Percentiles rank a stretch among this genome's conserved stretches.
These are phyloP conservation scores for Liodrosophila aerea DNA, from an alignment of 2,888 invertebrate species.

Conservation along the genomic window DNA sequence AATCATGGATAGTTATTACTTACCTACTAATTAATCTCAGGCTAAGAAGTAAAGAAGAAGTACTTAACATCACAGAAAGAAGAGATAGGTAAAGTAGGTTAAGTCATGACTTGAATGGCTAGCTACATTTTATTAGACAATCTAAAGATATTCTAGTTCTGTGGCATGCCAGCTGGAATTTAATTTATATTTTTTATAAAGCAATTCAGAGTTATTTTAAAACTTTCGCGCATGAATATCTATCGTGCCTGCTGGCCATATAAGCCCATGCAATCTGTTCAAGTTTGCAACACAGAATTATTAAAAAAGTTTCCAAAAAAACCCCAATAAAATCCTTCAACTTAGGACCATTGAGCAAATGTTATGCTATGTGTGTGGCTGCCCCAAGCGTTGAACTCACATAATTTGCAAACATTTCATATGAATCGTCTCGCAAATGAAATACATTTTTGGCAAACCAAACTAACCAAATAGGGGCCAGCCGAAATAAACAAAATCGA, in stretches of 20 bases:
- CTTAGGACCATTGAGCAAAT: slow-evolving; percentile 24
- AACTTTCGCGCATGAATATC: slow-evolving; percentile 19
- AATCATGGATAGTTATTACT: not conserved
- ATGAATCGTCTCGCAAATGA: slow-evolving; percentile 34
- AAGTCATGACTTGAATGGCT: too few relatives aligned
- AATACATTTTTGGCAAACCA: slow-evolving; percentile 46
- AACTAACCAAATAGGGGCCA: slow-evolving; percentile 63
- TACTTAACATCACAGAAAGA: too few relatives aligned
- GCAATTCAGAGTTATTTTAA: slow-evolving; percentile 6
- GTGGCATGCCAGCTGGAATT: too few relatives aligned
- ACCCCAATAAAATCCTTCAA: slow-evolving; percentile 35
- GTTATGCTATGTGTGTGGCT: slow-evolving; percentile 21
- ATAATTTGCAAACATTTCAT: slow-evolving; percentile 65
- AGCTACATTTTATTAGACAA: too few relatives aligned
- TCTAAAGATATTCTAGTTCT: too few relatives aligned
- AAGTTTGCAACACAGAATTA: slow-evolving; percentile 13
- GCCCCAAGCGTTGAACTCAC: slow-evolving; percentile 60
- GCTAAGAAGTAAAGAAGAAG: too few relatives aligned
- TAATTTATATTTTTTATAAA: not conserved
- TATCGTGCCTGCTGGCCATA: slow-evolving; percentile 2
- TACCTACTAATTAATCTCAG: not conserved
- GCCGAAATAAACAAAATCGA: slow-evolving; percentile 68
- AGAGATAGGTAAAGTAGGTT: too few relatives aligned
- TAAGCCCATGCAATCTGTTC: not conserved
- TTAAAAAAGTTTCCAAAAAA: slow-evolving; percentile 57